Percentiles rank a stretch among this genome's conserved stretches.
Evolutionary conservation across 2,113 vertebrate species (phyloP).

Genomic region (Galemys pyrenaicus): DNA sequence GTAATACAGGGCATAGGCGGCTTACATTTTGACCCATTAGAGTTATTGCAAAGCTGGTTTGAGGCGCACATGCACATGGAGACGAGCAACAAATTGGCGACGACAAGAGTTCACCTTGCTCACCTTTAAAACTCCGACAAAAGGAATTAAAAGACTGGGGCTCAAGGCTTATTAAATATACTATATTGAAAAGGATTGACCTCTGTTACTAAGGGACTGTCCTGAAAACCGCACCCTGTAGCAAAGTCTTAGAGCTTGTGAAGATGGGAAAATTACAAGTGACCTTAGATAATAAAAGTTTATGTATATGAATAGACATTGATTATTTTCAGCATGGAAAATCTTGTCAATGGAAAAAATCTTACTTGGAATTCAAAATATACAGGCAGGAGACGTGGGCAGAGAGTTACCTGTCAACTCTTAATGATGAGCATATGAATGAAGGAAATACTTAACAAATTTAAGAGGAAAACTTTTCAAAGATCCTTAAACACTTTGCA

Average conservation of each 20-base stretch:
- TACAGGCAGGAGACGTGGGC: not conserved
- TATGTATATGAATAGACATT: constrained; percentile 5
- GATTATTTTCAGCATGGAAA: not conserved
- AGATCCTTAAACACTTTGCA: not conserved
- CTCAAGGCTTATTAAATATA: constrained; percentile 36
- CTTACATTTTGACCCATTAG: constrained; percentile 31
- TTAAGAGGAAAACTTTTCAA: constrained; percentile 6
- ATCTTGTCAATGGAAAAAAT: constrained; percentile 11
- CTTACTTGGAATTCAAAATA: constrained; percentile 17
- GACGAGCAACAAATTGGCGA: constrained; percentile 20
- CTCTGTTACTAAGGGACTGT: not conserved
- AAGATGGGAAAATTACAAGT: not conserved
- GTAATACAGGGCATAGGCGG: not conserved
- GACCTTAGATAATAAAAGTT: not conserved
- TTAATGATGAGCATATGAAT: not conserved
- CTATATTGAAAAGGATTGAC: not conserved
- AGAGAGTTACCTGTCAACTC: not conserved
- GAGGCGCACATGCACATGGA: not conserved
- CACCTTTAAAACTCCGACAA: not conserved
- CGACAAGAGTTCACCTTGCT: constrained; percentile 47
- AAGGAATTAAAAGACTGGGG: constrained; percentile 16
- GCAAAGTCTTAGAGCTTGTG: not conserved
- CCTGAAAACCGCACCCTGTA: not conserved
- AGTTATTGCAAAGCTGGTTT: constrained; percentile 51
- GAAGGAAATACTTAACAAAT: not conserved